Evolutionary conservation across 2,888 invertebrate species (phyloP).

Genomic region (Sminthurides aquaticus): DNA sequence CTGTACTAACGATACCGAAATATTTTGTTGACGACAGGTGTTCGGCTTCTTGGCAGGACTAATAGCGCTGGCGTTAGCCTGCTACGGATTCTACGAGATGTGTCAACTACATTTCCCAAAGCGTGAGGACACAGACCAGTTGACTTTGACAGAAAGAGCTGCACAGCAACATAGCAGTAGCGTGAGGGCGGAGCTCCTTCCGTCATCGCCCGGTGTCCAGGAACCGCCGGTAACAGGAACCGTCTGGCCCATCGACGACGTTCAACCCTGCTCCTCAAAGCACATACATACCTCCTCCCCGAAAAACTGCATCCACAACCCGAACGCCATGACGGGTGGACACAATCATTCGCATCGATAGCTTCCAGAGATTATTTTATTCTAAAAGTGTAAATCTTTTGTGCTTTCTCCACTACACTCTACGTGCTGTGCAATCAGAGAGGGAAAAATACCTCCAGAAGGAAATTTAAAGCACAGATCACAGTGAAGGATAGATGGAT

Average conservation of each 20-base stretch:
- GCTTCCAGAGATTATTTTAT: slow-evolving; percentile 6
- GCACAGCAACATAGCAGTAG: slow-evolving; percentile 40
- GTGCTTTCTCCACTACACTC: not conserved
- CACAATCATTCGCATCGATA: slow-evolving; percentile 4
- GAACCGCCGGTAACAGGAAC: slow-evolving; percentile 42
- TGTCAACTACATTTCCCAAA: slow-evolving; percentile 41
- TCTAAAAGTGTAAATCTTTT: not conserved
- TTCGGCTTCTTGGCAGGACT: slow-evolving; percentile 41
- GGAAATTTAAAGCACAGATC: too few species aligned
- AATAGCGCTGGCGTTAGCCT: slow-evolving; percentile 34
- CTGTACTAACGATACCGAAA: too few species aligned
- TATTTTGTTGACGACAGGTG: slow-evolving; percentile 21
- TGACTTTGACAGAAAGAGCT: slow-evolving; percentile 53
- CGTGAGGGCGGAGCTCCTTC: slow-evolving; percentile 32
- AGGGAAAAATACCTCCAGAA: too few species aligned
- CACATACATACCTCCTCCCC: slow-evolving; percentile 37
- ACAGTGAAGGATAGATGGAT: too few species aligned
- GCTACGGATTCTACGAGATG: slow-evolving; percentile 40
- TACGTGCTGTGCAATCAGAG: not conserved
- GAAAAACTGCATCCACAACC: slow-evolving; percentile 16
- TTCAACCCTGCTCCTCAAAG: slow-evolving; percentile 45
- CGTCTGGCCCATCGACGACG: slow-evolving; percentile 44
- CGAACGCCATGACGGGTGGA: not conserved
- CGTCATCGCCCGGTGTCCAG: not conserved
- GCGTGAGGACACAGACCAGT: slow-evolving; percentile 55